Evolutionary conservation across 2,113 vertebrate genomes (phyloP), one percentile per base, ranked within the genome.

Genomic region (Erythrocebus patas): DNA sequence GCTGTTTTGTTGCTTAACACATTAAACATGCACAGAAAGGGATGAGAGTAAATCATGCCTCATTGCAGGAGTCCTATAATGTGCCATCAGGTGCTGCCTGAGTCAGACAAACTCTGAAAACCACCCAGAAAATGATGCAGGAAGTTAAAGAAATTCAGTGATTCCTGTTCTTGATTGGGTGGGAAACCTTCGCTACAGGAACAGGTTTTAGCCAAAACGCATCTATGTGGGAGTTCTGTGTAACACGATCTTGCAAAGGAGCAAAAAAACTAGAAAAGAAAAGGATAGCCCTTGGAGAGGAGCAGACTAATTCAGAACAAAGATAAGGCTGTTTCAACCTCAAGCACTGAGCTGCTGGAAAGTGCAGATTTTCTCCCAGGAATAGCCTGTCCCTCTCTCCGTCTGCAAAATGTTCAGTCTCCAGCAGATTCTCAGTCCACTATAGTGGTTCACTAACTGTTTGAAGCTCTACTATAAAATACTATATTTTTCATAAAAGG

Each of bases 261-360:
- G 61, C n/a, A 14, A 30, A 5, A 5, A 84, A 80, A 72, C 48
- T 8, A 55, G 40, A 78, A 80, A 50, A 97, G 30, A 20, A 95
- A 96, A 86, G n/a, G 72, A 93, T 59, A 89, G 61, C 18, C 30
- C 87, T 95, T 94, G 66, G 75, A 89, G 79, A 81, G n/a, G 4
- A 97, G n/a, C 70, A 93, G 82, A 76, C 61, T 25, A 27, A 59
- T 94, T 95, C 48, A 48, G 90, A 95, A 89, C 79, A 95, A 89
- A 92, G 68, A 87, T 11, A 72, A 96, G 22, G 32, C 66, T 3
- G 1, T 88, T 97, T 93, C 43, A 70, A 70, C 40, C n/a, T 61
- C 48, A 78, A 91, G 45, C 10, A 16, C 6, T 16, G 55, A 83
- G 78, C 20, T 88, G 2, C 13, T 17, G 43, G 59, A 50, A 79